Evolutionary conservation across 2,888 invertebrate genomes (phyloP).

Genomic region (Rhagonycha lutea): DNA sequence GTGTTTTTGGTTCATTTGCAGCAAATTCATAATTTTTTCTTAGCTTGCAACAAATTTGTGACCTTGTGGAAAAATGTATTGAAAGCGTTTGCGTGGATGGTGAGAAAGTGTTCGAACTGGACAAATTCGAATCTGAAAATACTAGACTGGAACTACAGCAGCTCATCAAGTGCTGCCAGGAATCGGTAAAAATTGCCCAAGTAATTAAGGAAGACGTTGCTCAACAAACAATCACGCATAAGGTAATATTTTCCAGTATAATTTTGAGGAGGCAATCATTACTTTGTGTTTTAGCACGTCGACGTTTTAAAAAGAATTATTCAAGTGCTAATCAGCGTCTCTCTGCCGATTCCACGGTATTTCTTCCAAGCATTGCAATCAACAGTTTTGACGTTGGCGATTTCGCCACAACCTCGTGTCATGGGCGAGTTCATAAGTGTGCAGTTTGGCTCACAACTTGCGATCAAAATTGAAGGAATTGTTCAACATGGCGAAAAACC

Average conservation of each 20-base stretch:
- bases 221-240: constrained; percentile 55
- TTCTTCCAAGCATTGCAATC: constrained; percentile 85
- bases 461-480: constrained; percentile 93
- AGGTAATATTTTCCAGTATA: constrained; percentile 41
- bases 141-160: constrained; percentile 55
- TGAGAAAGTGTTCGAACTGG: constrained; percentile 45
- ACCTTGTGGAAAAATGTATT: constrained; percentile 74
- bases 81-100: constrained; percentile 68
- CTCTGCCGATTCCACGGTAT: constrained; percentile 74
- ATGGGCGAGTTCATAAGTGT: constrained; percentile 84
- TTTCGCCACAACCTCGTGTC: constrained; percentile 78
- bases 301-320: constrained; percentile 65
- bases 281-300: constrained; percentile 53
- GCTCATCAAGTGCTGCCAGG: constrained; percentile 54
- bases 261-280: background rate
- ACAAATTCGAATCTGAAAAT: constrained; percentile 51
- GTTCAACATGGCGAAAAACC: constrained; percentile 73
- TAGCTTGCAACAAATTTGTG: constrained; percentile 81
- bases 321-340: constrained; percentile 65
- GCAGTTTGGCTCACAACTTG: constrained; percentile 82
- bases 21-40: constrained; percentile 19
- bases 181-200: constrained; percentile 51
- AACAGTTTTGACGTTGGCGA: constrained; percentile 79
- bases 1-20: background rate
- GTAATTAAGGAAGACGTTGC: constrained; percentile 47